These are phyloP conservation scores for Indri indri DNA, from an alignment of 2,113 vertebrate genomes.

Conservation along the genomic window DNA sequence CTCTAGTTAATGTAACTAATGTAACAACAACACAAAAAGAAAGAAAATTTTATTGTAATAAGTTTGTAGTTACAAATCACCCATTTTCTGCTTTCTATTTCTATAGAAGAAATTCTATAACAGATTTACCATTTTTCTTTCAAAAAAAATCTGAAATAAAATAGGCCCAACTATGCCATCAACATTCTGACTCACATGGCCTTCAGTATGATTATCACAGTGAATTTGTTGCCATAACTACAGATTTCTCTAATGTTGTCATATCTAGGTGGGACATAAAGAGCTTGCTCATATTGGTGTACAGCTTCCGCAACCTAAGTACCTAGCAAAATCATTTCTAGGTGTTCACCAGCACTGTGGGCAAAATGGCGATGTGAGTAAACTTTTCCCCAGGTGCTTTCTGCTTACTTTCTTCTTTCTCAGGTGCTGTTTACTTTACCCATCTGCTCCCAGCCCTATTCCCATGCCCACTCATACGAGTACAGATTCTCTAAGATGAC, in stretches of 20 bases:
- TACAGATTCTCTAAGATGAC: background rate
- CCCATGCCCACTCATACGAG: background rate
- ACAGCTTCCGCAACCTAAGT: background rate
- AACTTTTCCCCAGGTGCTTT: background rate
- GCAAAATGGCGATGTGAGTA: background rate
- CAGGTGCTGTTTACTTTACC: background rate
- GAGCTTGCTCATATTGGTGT: background rate
- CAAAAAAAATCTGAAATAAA: constrained; percentile 57
- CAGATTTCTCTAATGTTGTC: background rate
- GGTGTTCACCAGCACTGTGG: background rate
- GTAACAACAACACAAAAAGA: constrained; percentile 42
- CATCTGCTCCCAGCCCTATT: background rate
- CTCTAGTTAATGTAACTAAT: constrained; percentile 60
- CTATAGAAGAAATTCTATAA: no score
- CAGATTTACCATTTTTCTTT: constrained; percentile 32
- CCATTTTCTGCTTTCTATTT: constrained; percentile 48
- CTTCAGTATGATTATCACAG: background rate
- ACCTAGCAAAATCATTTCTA: background rate
- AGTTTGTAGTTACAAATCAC: constrained; percentile 40
- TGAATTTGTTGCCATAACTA: background rate
- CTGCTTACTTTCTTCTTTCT: background rate
- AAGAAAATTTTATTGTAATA: constrained; percentile 39
- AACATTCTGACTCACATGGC: background rate
- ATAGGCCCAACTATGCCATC: background rate
- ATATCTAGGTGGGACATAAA: background rate